phyloP scores from a whole-genome alignment of 2,113 vertebrate genomes.

The Camelus dromedarius region DNA sequence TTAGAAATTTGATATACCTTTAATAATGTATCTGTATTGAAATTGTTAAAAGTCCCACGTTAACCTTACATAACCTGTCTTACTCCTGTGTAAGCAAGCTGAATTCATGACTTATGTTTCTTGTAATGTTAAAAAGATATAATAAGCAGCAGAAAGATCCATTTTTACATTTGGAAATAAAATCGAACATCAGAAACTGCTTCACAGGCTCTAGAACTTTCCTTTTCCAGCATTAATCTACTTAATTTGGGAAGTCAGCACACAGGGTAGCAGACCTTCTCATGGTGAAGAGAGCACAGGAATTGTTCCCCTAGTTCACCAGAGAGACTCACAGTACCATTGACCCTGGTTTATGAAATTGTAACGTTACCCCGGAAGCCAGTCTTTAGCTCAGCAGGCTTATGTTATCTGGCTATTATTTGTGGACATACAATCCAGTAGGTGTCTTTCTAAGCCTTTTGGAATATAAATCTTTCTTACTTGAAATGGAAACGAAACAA shows the following conservation, averaged over 20 bases:
- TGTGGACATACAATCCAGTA: slow-evolving; percentile 37
- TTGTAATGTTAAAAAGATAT: not conserved
- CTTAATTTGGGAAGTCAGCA: not conserved
- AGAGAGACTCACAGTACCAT: not conserved
- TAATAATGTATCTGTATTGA: slow-evolving; percentile 11
- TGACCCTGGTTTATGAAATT: not conserved
- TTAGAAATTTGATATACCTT: not conserved
- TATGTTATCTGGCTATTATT: slow-evolving; percentile 48
- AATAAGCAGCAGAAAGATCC: not conserved
- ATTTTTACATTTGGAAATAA: slow-evolving; percentile 52
- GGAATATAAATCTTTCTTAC: slow-evolving; percentile 64
- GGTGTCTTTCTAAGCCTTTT: slow-evolving; percentile 48
- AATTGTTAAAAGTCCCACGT: slow-evolving; percentile 14
- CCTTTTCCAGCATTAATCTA: not conserved
- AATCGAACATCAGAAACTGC: not conserved
- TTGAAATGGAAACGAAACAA: slow-evolving; percentile 68
- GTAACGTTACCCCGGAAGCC: not conserved
- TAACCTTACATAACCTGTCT: not conserved
- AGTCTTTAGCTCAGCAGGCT: slow-evolving; percentile 14
- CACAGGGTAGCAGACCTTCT: not conserved
- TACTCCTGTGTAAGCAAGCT: not conserved
- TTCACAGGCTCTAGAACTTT: not conserved
- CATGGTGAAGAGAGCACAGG: not conserved
- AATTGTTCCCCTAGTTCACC: not conserved
- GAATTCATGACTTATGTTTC: slow-evolving; percentile 11